phyloP scores from a whole-genome alignment of 1,140 invertebrate genomes.

The Trissolcus basalis region DNA sequence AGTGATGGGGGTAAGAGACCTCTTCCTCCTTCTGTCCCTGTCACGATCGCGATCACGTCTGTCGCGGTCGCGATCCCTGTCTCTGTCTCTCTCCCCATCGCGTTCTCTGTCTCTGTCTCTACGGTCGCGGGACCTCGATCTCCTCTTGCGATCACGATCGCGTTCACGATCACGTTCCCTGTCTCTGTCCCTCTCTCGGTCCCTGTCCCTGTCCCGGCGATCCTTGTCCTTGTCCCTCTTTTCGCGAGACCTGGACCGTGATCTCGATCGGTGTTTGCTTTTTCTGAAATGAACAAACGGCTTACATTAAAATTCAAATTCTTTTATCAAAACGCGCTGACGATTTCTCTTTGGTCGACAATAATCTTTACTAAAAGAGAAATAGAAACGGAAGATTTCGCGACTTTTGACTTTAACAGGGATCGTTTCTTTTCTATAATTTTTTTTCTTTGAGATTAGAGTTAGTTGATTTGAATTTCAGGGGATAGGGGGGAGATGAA shows the following conservation, averaged over 20 bases:
- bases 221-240: constrained; percentile 69
- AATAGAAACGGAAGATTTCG: no score
- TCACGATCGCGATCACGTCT: constrained; percentile 70
- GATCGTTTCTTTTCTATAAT: no score
- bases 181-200: constrained; percentile 68
- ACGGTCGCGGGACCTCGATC: constrained; percentile 31
- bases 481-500: background rate
- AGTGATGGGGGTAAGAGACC: constrained; percentile 74
- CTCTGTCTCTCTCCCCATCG: constrained; percentile 68
- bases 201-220: constrained; percentile 70
- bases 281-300: constrained; percentile 67
- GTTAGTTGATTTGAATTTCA: background rate
- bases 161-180: constrained; percentile 65
- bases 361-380: no score
- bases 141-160: constrained; percentile 62
- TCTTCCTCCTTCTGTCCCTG: constrained; percentile 74
- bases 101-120: constrained; percentile 60
- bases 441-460: no score
- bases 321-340: no score
- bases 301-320: background rate
- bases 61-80: constrained; percentile 61
- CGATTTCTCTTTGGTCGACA: no score
- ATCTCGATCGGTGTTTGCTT: constrained; percentile 74
- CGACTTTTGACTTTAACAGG: no score
- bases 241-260: constrained; percentile 72